A percentile compares a stretch with the other conserved stretches of the same genome.
Conservation (phyloP, 2,113 vertebrate species). For the Anarhynchus alexandrinus region DNA sequence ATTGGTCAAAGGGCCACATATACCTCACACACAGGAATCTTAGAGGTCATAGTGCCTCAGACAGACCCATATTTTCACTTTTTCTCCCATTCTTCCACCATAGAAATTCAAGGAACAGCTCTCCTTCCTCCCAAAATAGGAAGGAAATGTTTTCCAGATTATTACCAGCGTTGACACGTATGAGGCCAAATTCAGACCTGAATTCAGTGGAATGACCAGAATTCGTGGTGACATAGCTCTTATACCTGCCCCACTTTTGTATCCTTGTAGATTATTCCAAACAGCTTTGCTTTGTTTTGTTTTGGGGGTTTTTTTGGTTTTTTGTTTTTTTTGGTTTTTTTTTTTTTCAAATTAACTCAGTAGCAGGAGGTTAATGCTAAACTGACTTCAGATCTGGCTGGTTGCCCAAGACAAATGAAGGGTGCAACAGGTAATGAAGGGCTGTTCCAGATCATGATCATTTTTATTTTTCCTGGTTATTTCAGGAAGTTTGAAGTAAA, state of each 20-base stretch:
- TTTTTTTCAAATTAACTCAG: neutral
- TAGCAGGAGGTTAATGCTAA: neutral
- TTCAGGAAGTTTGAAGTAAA: neutral
- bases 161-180: neutral
- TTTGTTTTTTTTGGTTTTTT: neutral
- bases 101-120: neutral
- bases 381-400: neutral
- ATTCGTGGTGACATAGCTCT: neutral
- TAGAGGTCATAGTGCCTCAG: conserved; percentile 40
- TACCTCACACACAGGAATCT: conserved; percentile 39
- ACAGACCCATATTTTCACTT: conserved; percentile 23
- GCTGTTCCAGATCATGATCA: neutral
- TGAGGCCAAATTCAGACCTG: neutral
- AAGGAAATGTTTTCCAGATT: conserved; percentile 11
- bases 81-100: neutral
- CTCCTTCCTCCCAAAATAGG: neutral
- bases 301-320: neutral
- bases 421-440: neutral
- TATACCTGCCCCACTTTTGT: neutral
- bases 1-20: conserved; percentile 12
- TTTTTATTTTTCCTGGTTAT: neutral
- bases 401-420: neutral
- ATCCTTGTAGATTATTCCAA: neutral
- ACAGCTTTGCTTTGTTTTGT: no score
- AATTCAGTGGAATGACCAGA: neutral